phyloP scores from a whole-genome alignment of 2,888 invertebrate genomes.

The Nemapogon koenigi region DNA sequence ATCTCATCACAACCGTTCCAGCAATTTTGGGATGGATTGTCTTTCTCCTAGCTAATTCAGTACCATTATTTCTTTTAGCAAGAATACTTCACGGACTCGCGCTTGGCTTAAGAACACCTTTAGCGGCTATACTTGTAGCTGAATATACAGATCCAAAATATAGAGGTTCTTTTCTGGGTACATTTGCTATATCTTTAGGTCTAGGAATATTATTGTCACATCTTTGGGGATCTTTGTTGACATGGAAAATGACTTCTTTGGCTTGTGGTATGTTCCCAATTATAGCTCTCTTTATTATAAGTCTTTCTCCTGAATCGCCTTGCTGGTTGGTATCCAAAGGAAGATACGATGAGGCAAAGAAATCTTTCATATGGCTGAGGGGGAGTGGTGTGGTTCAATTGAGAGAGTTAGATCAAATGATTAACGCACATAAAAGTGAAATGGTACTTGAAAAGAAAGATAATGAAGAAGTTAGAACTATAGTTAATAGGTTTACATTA shows the following conservation, averaged over 20 bases:
- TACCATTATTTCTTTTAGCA: constrained; percentile 43
- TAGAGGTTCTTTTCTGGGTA: constrained; percentile 68
- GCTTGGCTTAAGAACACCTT: constrained; percentile 59
- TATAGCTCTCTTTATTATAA: constrained; percentile 48
- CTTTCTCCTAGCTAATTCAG: constrained; percentile 45
- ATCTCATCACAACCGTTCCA: constrained; percentile 52
- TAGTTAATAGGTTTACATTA: neutral
- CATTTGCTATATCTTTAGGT: constrained; percentile 68
- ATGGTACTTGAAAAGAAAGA: constrained; percentile 25
- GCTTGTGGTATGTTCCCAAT: constrained; percentile 59
- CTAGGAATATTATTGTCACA: constrained; percentile 70
- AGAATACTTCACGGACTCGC: constrained; percentile 55
- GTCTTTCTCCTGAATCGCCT: constrained; percentile 68
- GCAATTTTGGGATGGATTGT: constrained; percentile 58
- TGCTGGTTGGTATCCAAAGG: constrained; percentile 70
- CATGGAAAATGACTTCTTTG: constrained; percentile 66
- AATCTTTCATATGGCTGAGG: constrained; percentile 66
- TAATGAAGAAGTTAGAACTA: neutral
- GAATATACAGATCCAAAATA: constrained; percentile 68
- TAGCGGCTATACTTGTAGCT: constrained; percentile 62
- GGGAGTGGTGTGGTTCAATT: constrained; percentile 50
- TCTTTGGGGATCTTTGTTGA: constrained; percentile 66
- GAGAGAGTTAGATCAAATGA: constrained; percentile 50
- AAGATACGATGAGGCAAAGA: constrained; percentile 60
- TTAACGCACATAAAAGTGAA: constrained; percentile 38